Evolutionary conservation across 2,888 invertebrate species (phyloP), one percentile per base, ranked within the genome.

Genomic region (Idaea biselata): DNA sequence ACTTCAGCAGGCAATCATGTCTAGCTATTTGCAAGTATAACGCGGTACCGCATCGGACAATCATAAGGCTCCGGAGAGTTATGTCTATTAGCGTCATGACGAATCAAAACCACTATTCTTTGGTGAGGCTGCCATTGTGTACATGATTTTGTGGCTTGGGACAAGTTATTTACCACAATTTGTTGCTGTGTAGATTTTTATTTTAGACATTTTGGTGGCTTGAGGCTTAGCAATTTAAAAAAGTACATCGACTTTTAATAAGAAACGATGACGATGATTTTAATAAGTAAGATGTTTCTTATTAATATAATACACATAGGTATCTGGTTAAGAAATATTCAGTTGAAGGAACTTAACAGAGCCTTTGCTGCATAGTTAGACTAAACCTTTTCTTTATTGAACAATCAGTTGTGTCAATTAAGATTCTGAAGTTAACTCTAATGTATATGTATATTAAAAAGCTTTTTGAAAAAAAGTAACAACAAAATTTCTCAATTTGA

Each of bases 21-120:
- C 62, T 66, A 64, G 73, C 77, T 81, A 79, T 83, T 83, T 73
- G 81, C 83, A 72, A 76, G 73, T 80, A 76, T 75, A 64, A 63
- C 61, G 63, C 61, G 68, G 74, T 73, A 44, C 69, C 72, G 74
- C 75, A 63, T 71, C 74, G 70, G 72, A 77, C 77, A 76, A 79
- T 82, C 79, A 80, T 76, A 67, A 73, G 71, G 74, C 74, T 79
- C 79, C 73, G 65, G 73, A 76, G 73, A 76, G 74, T 79, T 72
- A 68, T 76, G 72, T 79, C 77, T 74, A 81, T 82, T 78, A 82
- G 73, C 74, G 73, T 83, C 82, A 83, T 86, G 85, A 84, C 87
- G 83, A 86, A 87, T 86, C 71, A 70, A 68, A 86, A 86, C 81
- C 72, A 76, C 78, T 75, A 76, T 79, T 79, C 77, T 76, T 73